These are phyloP conservation scores for Blennius ocellaris DNA, from an alignment of 2,113 vertebrate genomes.

Conservation along the genomic window DNA sequence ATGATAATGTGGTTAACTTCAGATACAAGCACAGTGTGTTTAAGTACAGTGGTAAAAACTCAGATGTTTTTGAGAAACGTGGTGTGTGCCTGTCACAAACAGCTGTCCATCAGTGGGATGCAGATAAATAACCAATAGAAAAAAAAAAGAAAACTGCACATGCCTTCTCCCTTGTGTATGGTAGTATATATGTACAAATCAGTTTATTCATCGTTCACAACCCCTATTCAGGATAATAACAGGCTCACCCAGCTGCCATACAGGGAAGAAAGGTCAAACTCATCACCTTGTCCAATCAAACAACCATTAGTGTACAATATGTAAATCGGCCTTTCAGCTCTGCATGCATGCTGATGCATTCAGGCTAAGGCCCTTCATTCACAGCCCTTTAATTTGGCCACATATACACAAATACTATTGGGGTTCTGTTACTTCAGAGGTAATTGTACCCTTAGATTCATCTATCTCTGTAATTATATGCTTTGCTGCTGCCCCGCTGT, in stretches of 20 bases:
- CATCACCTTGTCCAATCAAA: constrained; percentile 66
- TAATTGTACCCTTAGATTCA: constrained; percentile 65
- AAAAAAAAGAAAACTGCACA: no score
- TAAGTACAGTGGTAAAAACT: no score
- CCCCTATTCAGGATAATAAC: background rate
- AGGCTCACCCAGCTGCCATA: constrained; percentile 25
- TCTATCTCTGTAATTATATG: constrained; percentile 64
- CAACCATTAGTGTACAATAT: constrained; percentile 58
- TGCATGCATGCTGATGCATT: constrained; percentile 21
- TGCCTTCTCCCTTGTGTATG: background rate
- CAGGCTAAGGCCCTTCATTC: constrained; percentile 39
- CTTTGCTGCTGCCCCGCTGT: constrained; percentile 8
- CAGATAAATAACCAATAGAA: no score
- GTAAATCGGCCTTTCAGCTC: constrained; percentile 51
- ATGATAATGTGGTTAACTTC: no score
- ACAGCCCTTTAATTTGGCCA: constrained; percentile 54
- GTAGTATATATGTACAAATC: background rate
- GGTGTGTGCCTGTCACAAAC: no score
- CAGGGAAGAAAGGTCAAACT: constrained; percentile 60
- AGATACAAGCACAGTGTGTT: no score
- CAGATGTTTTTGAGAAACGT: no score
- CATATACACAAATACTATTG: background rate
- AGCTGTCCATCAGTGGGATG: no score
- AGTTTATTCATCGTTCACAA: background rate
- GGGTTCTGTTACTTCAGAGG: constrained; percentile 32